Evolutionary conservation across 2,888 invertebrate genomes (phyloP), one percentile per base, ranked within the genome.

Genomic region (Orthosia gothica): DNA sequence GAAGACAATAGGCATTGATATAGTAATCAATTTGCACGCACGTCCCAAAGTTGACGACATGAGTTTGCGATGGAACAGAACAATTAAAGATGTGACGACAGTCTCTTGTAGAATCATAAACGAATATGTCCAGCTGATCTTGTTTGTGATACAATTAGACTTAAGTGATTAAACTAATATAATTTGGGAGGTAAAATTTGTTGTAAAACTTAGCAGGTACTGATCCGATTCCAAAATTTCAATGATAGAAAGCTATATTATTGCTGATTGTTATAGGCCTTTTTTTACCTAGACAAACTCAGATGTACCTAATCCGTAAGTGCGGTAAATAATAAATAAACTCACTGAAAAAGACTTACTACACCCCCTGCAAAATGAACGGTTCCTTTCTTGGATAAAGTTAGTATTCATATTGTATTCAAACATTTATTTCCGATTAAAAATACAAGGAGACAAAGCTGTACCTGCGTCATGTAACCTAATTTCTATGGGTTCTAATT

Each of bases 1-100:
- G 83, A 76, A 85, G 83, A 87, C 85, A 87, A 87, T 87, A 70
- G 85, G 57, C 55, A 80, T 78, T 85, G 74, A 79, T 80, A 85
- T 71, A 73, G 70, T 65, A 77, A 82, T 87, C 70, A 87, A 78
- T 72, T 82, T 58, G 71, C 23, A 64, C 64, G 72, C 73, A 62
- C 72, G 68, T 58, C 68, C 62, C 62, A 62, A 73, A 83, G 58
- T 63, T 57, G 67, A 82, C 62, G 62, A 68, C 59, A 75, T 55
- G n/a, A 32, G 15, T 76, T 70, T 50, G 64, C 45, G 63, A 73
- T 63, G 62, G 68, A 55, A 65, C 66, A n/a, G 47, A 74, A 75
- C 77, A 75, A 81, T 79, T 77, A 71, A 78, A 71, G 20, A 79
- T 58, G 57, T 66, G 69, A 70, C 45, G 70, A 59, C 45, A n/a